A percentile compares a stretch with the other conserved stretches of the same genome.
phyloP scores from a whole-genome alignment of 2,888 invertebrate species.

The Drosophila fulvimacula region DNA sequence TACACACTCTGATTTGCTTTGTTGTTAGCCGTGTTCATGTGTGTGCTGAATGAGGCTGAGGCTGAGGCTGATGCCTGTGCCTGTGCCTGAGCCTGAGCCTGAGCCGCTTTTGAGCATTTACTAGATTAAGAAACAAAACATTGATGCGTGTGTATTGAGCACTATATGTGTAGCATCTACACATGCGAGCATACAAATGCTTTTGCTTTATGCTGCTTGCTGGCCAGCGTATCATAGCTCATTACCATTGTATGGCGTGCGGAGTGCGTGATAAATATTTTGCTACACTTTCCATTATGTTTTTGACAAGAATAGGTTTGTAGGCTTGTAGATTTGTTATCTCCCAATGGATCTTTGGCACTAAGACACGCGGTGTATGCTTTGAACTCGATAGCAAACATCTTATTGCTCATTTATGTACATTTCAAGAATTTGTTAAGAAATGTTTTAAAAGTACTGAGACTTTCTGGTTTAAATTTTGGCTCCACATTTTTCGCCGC shows the following conservation, averaged over 20 bases:
- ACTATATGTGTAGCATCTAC: neutral
- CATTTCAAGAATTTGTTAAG: no score
- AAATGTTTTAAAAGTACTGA: no score
- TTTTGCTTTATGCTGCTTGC: conserved; percentile 9
- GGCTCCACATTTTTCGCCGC: conserved; percentile 10
- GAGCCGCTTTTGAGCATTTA: conserved; percentile 81
- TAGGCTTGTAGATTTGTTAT: conserved; percentile 23
- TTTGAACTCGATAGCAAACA: conserved; percentile 37
- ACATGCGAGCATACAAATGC: conserved; percentile 9
- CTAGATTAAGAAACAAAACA: conserved; percentile 76
- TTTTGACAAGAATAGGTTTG: conserved; percentile 17
- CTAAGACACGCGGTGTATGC: conserved; percentile 38
- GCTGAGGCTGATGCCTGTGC: conserved; percentile 4
- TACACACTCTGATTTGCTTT: conserved; percentile 34
- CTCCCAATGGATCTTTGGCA: conserved; percentile 32
- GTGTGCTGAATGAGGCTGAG: conserved; percentile 4
- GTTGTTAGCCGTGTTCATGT: conserved; percentile 31
- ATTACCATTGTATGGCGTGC: conserved; percentile 79
- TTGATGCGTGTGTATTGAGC: conserved; percentile 6
- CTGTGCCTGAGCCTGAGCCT: conserved; percentile 60
- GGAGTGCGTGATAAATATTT: conserved; percentile 79
- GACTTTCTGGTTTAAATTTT: no score
- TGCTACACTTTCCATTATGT: conserved; percentile 70
- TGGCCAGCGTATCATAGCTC: conserved; percentile 68
- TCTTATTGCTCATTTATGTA: conserved; percentile 46